These are phyloP conservation scores for Bagarius yarrelli DNA, from an alignment of 2,113 vertebrate genomes.

Conservation along the genomic window DNA sequence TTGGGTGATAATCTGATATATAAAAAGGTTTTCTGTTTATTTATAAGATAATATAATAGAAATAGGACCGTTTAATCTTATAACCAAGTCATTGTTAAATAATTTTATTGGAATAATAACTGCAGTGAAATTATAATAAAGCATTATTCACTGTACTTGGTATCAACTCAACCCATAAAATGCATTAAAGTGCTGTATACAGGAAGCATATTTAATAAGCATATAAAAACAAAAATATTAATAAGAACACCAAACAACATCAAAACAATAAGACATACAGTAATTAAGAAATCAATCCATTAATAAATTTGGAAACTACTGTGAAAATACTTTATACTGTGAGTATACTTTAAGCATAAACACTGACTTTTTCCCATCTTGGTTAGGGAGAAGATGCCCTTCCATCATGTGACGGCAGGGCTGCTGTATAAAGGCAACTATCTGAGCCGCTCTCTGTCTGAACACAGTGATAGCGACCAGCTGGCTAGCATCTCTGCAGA, in stretches of 20 bases:
- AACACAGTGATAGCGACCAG: conserved; percentile 89
- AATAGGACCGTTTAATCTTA: no score
- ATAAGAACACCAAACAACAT: no score
- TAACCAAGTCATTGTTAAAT: neutral
- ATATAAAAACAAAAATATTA: no score
- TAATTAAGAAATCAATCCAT: neutral
- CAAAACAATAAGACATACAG: no score
- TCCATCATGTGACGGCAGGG: conserved; percentile 96
- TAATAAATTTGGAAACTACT: no score
- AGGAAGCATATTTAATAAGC: no score
- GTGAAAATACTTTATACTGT: no score
- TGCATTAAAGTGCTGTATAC: no score
- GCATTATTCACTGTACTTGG: no score
- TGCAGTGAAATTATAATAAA: neutral
- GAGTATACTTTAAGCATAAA: no score
- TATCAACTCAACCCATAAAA: no score
- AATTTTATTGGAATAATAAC: neutral
- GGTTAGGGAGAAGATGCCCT: conserved; percentile 96
- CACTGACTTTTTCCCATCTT: neutral
- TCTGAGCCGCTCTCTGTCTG: conserved; percentile 90
- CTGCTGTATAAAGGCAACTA: conserved; percentile 98
- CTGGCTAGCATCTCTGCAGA: conserved; percentile 94
- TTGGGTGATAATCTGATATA: neutral
- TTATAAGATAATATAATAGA: neutral
- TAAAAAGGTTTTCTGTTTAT: neutral